Evolutionary conservation across 2,888 invertebrate species (phyloP).

Genomic region (Spodoptera exigua): DNA sequence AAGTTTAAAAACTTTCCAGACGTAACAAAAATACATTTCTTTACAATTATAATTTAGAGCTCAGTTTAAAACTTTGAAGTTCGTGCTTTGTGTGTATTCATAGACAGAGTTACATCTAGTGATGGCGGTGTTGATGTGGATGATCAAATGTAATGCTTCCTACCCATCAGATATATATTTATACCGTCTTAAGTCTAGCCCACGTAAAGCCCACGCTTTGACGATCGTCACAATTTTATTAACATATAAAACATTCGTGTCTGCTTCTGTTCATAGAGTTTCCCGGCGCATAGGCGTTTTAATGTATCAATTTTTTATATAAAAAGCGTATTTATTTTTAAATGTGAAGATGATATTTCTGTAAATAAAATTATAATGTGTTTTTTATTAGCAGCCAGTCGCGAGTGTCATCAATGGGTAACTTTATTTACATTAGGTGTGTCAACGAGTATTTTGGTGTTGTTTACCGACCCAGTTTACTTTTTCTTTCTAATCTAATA

Average conservation of each 20-base stretch:
- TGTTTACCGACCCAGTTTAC: conserved; percentile 8
- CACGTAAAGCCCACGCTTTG: conserved; percentile 43
- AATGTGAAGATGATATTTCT: conserved; percentile 23
- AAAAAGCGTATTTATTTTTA: conserved; percentile 33
- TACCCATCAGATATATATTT: conserved; percentile 20
- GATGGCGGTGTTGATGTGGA: conserved; percentile 36
- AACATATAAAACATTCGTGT: conserved; percentile 36
- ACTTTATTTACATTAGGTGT: conserved; percentile 5
- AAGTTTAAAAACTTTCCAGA: neutral
- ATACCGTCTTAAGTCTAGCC: conserved; percentile 35
- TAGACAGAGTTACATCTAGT: conserved; percentile 26
- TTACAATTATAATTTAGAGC: conserved; percentile 12
- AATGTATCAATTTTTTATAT: conserved; percentile 45
- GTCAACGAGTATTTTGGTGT: conserved; percentile 16
- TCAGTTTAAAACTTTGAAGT: conserved; percentile 40
- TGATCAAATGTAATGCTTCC: conserved; percentile 30
- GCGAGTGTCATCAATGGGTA: conserved; percentile 25
- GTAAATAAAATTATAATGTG: conserved; percentile 24
- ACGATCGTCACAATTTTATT: conserved; percentile 37
- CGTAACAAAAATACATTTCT: conserved; percentile 33
- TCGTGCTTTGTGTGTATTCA: conserved; percentile 22
- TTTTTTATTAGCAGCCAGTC: conserved; percentile 34
- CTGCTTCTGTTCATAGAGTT: conserved; percentile 26
- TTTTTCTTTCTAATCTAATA: no score
- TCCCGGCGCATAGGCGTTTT: conserved; percentile 32